These are phyloP conservation scores for Podarcis lilfordi DNA, from an alignment of 2,797 vertebrate species.

Conservation along the genomic window DNA sequence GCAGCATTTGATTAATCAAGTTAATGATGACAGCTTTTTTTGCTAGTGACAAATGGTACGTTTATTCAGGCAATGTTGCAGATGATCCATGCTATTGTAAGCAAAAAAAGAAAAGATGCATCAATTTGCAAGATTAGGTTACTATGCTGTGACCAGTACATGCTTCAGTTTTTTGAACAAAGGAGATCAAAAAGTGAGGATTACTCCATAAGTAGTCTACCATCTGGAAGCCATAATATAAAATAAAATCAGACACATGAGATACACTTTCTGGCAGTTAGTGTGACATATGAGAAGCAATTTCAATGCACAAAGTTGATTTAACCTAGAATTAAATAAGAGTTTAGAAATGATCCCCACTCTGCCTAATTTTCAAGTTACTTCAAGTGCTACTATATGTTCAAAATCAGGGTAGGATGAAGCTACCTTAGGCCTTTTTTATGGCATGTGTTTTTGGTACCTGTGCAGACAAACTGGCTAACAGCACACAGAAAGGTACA, in stretches of 20 bases:
- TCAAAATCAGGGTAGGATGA: not conserved
- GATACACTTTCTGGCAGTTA: constrained; percentile 32
- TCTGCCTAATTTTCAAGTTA: constrained; percentile 27
- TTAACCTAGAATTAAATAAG: constrained; percentile 36
- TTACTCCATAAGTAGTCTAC: constrained; percentile 51
- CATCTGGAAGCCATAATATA: constrained; percentile 51
- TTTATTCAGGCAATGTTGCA: constrained; percentile 74
- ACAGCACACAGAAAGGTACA: not conserved
- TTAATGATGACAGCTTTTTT: constrained; percentile 82
- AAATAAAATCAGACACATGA: constrained; percentile 44
- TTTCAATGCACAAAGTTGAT: constrained; percentile 34
- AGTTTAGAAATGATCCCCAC: constrained; percentile 39
- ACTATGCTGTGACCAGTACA: constrained; percentile 58
- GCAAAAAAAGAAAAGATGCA: constrained; percentile 71
- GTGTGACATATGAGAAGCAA: constrained; percentile 57
- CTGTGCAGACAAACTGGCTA: not conserved
- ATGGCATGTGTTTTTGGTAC: not conserved
- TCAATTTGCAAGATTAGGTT: constrained; percentile 73
- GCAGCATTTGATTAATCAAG: constrained; percentile 81
- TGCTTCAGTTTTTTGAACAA: constrained; percentile 50
- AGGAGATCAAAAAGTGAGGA: constrained; percentile 49
- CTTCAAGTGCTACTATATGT: not conserved
- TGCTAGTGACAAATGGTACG: constrained; percentile 76
- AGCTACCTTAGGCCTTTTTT: not conserved
- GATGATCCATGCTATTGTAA: constrained; percentile 75